phyloP scores from a whole-genome alignment of 2,888 invertebrate species.

The Digitonthophagus gazella region DNA sequence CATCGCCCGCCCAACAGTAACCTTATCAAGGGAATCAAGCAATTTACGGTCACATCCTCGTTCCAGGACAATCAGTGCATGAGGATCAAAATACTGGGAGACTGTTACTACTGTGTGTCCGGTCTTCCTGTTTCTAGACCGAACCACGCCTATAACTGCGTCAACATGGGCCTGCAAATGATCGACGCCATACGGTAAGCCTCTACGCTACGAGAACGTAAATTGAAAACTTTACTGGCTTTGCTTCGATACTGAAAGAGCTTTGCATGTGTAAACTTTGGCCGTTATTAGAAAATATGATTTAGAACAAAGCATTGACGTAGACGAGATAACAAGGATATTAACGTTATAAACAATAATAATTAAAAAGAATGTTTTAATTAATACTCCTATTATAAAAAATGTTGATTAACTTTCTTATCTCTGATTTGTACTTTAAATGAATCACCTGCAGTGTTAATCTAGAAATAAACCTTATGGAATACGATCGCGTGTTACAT shows the following conservation, averaged over 20 bases:
- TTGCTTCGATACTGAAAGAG: background rate
- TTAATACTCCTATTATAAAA: too few species aligned
- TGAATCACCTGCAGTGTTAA: background rate
- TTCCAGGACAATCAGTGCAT: constrained; percentile 90
- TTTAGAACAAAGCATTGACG: too few species aligned
- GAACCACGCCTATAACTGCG: constrained; percentile 93
- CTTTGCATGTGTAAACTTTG: background rate
- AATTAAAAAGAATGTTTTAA: background rate
- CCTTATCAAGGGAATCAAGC: background rate
- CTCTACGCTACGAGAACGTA: background rate
- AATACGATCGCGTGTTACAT: background rate
- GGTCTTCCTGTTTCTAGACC: constrained; percentile 90
- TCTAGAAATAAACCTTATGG: background rate
- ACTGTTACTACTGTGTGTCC: constrained; percentile 94
- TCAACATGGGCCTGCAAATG: constrained; percentile 95
- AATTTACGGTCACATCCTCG: constrained; percentile 27
- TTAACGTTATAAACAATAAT: background rate
- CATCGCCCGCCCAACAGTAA: background rate
- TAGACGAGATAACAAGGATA: background rate
- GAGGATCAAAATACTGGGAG: constrained; percentile 93
- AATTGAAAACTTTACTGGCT: background rate
- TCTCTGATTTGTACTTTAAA: background rate
- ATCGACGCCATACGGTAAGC: constrained; percentile 88
- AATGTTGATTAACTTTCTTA: too few species aligned
- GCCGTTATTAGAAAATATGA: background rate